A percentile compares a stretch with the other conserved stretches of the same genome.
Conservation (phyloP, 2,888 invertebrate species). For the Theretra japonica region DNA sequence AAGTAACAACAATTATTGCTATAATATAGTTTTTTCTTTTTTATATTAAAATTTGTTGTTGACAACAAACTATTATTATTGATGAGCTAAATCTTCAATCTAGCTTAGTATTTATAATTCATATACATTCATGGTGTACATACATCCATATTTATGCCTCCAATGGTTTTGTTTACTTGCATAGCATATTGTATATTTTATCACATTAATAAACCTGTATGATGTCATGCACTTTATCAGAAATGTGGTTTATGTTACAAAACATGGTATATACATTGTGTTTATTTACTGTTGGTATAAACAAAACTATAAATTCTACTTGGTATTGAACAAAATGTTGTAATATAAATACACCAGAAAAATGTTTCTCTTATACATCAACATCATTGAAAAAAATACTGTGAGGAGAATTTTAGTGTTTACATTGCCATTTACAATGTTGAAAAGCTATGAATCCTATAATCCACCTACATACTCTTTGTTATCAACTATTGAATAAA, state of each 20-base stretch:
- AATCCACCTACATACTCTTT: too few species aligned
- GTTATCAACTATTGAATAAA: too few species aligned
- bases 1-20: too few species aligned
- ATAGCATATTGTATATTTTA: slow-evolving; percentile 19
- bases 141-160: neutral
- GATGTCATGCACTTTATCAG: slow-evolving; percentile 22
- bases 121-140: slow-evolving; percentile 1
- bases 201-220: slow-evolving; percentile 25
- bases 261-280: neutral
- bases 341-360: too few species aligned
- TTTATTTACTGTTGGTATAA: neutral
- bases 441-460: too few species aligned
- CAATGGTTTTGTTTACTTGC: slow-evolving; percentile 12
- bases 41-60: neutral
- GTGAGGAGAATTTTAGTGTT: too few species aligned
- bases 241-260: slow-evolving; percentile 8
- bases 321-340: neutral
- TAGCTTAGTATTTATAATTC: slow-evolving; percentile 35
- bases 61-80: neutral
- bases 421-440: too few species aligned
- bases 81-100: slow-evolving; percentile 30
- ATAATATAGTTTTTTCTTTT: too few species aligned
- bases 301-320: neutral
- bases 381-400: too few species aligned
- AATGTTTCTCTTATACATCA: too few species aligned